Evolutionary conservation across 2,797 vertebrate species (phyloP), one percentile per base, ranked within the genome.

Genomic region (Dendrocincla tyrannina): DNA sequence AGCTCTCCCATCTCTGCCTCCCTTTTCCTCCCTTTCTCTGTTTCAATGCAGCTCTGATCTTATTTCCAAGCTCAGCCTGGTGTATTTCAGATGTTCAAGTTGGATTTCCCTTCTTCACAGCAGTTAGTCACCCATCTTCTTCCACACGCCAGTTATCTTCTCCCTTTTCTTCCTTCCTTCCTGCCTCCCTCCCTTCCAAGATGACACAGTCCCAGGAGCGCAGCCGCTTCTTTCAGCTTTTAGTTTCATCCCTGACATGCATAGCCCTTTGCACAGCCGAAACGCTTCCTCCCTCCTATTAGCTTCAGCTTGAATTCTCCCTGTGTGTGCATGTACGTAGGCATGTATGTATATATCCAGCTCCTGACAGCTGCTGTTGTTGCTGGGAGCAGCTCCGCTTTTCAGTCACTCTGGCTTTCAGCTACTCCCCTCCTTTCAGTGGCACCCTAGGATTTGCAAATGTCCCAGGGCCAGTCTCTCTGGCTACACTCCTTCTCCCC

Each of bases 31-130:
- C 89, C 78, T 92, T 95, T 69, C 93, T 55, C 39, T 85, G 59
- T 85, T n/a, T 94, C 81, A 97, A 4, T 52, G 97, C 96, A 82
- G 97, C 59, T 95, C 81, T 81, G 89, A 66, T 95, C 93, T 91
- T 76, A 64, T 91, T 94, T 56, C 84, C 95, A 89, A 93, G 94
- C 96, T 88, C 94, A 91, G 94, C 60, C 66, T 64, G 88, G 58
- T 33, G 55, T 60, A 46, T 84, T 64, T 84, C 58, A 72, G 85
- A 95, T 88, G 96, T 85, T 97, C 96, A 97, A 98, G 97, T 98
- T 98, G 97, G 92, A 91, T 91, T 56, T 62, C 80, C 75, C 89
- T 35, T 39, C 80, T 60, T 85, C 49, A 58, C 67, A 56, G 86
- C 95, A 50, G 77, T 33, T 49, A 96, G 78, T 88, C 94, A 94